phyloP scores from a whole-genome alignment of 2,113 vertebrate genomes.

The Pachypanchax playfairii region DNA sequence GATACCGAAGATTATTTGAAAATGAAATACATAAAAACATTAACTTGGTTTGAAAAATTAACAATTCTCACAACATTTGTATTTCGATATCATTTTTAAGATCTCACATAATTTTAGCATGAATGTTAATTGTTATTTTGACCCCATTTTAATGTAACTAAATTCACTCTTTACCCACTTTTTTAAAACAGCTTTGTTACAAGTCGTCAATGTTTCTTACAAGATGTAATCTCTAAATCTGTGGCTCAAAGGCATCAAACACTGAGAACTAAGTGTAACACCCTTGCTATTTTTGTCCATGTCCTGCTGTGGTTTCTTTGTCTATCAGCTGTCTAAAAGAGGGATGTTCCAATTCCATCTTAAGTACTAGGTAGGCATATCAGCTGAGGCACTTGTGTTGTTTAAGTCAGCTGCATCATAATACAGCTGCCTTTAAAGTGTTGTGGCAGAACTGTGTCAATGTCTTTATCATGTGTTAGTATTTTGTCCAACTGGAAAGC shows the following conservation, averaged over 20 bases:
- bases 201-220: background rate
- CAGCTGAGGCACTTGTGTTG: background rate
- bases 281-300: background rate
- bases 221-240: background rate
- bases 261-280: background rate
- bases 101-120: too few species aligned
- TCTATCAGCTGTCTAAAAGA: background rate
- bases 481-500: background rate
- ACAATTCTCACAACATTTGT: too few species aligned
- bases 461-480: background rate
- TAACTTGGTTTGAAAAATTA: too few species aligned
- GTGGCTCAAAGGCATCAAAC: background rate
- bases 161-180: too few species aligned
- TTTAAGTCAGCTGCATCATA: background rate
- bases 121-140: too few species aligned
- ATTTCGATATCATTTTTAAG: too few species aligned
- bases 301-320: background rate
- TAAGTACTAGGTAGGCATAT: background rate
- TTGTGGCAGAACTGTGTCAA: background rate
- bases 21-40: too few species aligned
- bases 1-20: too few species aligned
- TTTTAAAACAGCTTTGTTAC: too few species aligned
- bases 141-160: too few species aligned
- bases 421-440: background rate
- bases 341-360: background rate